phyloP scores from a whole-genome alignment of 1,140 invertebrate species.

The Bilobella aurantiaca region DNA sequence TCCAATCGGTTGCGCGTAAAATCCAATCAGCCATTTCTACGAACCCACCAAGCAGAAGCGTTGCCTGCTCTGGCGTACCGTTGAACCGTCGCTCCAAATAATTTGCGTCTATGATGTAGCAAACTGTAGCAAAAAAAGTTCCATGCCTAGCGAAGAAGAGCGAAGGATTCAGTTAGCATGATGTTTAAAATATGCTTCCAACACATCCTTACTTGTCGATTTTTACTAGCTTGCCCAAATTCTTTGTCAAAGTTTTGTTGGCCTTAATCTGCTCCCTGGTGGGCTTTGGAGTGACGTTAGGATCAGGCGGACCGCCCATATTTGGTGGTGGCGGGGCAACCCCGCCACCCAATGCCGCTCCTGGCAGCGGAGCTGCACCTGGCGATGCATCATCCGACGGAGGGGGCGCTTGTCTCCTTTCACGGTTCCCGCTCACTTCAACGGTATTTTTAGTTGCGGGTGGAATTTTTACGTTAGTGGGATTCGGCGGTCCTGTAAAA shows the following conservation, averaged over 20 bases:
- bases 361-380: neutral
- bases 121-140: neutral
- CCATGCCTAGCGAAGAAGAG: neutral
- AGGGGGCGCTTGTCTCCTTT: too few species aligned
- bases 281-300: too few species aligned
- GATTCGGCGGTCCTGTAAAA: neutral
- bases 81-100: neutral
- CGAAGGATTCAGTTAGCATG: neutral
- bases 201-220: neutral
- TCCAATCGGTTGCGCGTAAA: neutral
- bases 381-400: neutral
- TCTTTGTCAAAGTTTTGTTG: neutral
- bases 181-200: neutral
- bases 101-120: neutral
- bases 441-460: too few species aligned
- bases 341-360: too few species aligned
- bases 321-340: too few species aligned
- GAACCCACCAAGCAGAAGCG: neutral
- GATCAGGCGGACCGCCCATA: too few species aligned
- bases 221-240: neutral
- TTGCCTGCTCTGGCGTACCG: neutral
- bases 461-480: too few species aligned
- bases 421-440: too few species aligned
- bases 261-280: neutral
- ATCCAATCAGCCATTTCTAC: constrained; percentile 12